Conservation (phyloP, 1,140 invertebrate genomes). For the Drosophila pseudoananassae region DNA sequence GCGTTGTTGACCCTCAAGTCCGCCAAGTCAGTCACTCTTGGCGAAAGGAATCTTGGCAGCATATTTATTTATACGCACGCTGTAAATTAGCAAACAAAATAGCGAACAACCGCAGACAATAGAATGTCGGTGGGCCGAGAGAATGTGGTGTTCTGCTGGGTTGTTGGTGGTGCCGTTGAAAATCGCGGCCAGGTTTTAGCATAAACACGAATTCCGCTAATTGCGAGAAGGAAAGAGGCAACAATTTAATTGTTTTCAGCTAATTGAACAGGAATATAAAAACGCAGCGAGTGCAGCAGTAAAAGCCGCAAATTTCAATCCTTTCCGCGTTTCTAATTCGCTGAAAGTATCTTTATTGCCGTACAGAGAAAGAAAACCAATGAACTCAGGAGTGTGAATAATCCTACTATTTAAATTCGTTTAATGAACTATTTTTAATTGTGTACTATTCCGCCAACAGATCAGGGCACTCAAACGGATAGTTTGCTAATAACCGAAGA, state of each 20-base stretch:
- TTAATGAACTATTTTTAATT: conserved; percentile 1
- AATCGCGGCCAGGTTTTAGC: conserved; percentile 70
- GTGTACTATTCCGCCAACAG: conserved; percentile 28
- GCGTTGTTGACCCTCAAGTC: conserved; percentile 75
- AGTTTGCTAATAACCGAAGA: conserved; percentile 73
- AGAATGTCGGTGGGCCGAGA: conserved; percentile 16
- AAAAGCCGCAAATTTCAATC: conserved; percentile 23
- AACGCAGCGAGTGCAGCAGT: conserved; percentile 39
- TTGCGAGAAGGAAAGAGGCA: conserved; percentile 42
- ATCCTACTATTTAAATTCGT: not conserved
- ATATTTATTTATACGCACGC: conserved; percentile 78
- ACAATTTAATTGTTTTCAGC: conserved; percentile 56
- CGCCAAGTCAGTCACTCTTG: conserved; percentile 28
- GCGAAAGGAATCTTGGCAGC: conserved; percentile 55
- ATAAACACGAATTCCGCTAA: conserved; percentile 59
- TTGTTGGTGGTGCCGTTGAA: conserved; percentile 35
- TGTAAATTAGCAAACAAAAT: conserved; percentile 72
- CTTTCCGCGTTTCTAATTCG: conserved; percentile 39
- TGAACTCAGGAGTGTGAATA: too few relatives aligned
- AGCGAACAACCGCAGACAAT: conserved; percentile 39
- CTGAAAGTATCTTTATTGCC: not conserved
- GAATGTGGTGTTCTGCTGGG: not conserved
- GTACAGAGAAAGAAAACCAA: not conserved
- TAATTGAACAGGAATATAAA: conserved; percentile 50
- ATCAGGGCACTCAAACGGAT: conserved; percentile 81